A percentile compares a stretch with the other conserved stretches of the same genome.
Evolutionary conservation across 1,140 invertebrate species (phyloP).

Genomic region (Sesamia nonagrioides): DNA sequence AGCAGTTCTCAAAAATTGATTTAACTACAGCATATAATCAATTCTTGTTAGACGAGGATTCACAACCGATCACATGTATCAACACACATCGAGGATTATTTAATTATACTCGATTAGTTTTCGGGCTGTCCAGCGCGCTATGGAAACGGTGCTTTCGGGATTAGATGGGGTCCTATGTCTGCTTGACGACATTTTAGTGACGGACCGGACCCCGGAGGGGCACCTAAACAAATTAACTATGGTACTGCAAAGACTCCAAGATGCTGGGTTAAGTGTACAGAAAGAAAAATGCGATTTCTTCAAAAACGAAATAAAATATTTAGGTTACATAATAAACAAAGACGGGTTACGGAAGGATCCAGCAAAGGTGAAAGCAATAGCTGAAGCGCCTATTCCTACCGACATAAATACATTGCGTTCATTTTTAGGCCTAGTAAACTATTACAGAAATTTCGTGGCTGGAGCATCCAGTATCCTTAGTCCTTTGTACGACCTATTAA

Average conservation of each 20-base stretch:
- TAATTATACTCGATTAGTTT: too few relatives aligned
- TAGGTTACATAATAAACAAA: too few relatives aligned
- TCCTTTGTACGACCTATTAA: conserved; percentile 69
- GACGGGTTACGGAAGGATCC: too few relatives aligned
- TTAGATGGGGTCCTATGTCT: too few relatives aligned
- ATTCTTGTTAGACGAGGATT: conserved; percentile 29
- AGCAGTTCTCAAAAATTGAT: conserved; percentile 33
- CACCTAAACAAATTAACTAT: conserved; percentile 48
- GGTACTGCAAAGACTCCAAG: conserved; percentile 50
- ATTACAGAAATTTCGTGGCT: conserved; percentile 72
- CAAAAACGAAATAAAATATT: too few relatives aligned
- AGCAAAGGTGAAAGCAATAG: too few relatives aligned
- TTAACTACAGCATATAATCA: conserved; percentile 33
- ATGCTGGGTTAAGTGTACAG: conserved; percentile 57
- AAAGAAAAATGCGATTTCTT: too few relatives aligned
- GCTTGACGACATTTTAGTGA: too few relatives aligned
- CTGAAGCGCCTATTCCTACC: conserved; percentile 45
- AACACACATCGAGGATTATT: too few relatives aligned
- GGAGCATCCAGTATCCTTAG: too few relatives aligned
- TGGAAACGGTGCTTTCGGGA: conserved; percentile 13
- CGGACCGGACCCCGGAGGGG: conserved; percentile 30
- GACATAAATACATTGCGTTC: conserved; percentile 9
- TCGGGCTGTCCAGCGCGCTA: conserved; percentile 26
- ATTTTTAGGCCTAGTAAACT: conserved; percentile 64
- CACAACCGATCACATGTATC: conserved; percentile 13